Evolutionary conservation across 1,140 invertebrate genomes (phyloP).

Genomic region (Dendrolimus kikuchii): DNA sequence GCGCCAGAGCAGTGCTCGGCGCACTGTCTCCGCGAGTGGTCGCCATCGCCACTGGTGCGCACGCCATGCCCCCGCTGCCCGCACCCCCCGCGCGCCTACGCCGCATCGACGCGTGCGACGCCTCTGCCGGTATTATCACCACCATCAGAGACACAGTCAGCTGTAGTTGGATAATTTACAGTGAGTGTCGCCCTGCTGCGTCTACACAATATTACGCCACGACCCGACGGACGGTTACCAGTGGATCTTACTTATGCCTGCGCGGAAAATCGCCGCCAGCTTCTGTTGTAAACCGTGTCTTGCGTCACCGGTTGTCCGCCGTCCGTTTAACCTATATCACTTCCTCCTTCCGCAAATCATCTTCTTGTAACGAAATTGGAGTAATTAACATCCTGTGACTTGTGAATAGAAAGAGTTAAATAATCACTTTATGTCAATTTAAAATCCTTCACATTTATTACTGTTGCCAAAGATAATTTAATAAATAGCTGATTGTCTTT

Average conservation of each 20-base stretch:
- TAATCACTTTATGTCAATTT: no score
- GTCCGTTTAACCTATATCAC: constrained; percentile 2
- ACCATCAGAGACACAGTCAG: constrained; percentile 73
- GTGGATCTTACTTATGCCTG: background rate
- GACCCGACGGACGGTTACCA: no score
- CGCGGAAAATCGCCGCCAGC: constrained; percentile 27
- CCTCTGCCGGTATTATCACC: constrained; percentile 69
- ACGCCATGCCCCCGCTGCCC: constrained; percentile 53
- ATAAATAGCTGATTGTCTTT: no score
- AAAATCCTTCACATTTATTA: no score
- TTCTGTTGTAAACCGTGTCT: constrained; percentile 20
- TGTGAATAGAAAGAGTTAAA: no score
- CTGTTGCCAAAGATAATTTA: no score
- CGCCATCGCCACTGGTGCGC: constrained; percentile 46
- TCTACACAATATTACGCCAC: constrained; percentile 8
- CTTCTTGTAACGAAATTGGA: no score
- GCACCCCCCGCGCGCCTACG: constrained; percentile 59
- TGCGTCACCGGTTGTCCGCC: constrained; percentile 16
- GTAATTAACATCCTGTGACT: no score
- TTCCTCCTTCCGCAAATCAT: no score
- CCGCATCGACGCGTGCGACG: constrained; percentile 72
- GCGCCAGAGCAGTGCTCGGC: constrained; percentile 35
- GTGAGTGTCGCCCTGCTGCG: constrained; percentile 59
- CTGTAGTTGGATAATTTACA: constrained; percentile 77
- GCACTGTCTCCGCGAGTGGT: constrained; percentile 43